A percentile compares a stretch with the other conserved stretches of the same genome.
phyloP scores from a whole-genome alignment of 2,888 invertebrate genomes.

The Pachymerium ferrugineum region DNA sequence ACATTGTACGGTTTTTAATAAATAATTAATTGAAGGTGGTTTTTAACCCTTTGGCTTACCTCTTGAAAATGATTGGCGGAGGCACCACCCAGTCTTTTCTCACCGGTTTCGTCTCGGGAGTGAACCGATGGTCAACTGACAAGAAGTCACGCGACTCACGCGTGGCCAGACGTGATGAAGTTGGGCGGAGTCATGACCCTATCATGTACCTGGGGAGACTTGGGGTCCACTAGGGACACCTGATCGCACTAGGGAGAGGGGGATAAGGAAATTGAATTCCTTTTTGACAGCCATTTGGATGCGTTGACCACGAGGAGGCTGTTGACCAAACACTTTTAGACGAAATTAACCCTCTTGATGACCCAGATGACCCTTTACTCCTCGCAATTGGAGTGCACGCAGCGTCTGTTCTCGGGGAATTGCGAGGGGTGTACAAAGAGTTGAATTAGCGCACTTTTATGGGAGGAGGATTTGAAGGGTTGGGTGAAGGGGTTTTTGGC shows the following conservation, averaged over 20 bases:
- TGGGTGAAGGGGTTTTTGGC: background rate
- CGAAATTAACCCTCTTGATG: background rate
- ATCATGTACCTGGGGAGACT: background rate
- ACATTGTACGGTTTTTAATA: too few species aligned
- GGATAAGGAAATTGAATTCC: background rate
- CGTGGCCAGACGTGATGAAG: slow-evolving; percentile 3
- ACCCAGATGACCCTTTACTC: background rate
- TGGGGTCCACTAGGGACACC: background rate
- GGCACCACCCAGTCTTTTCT: background rate
- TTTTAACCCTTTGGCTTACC: background rate
- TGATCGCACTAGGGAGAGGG: background rate
- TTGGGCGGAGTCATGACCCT: slow-evolving; percentile 2
- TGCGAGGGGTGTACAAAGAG: background rate
- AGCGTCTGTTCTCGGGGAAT: background rate
- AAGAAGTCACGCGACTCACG: background rate
- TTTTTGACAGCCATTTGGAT: too few species aligned
- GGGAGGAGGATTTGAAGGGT: background rate
- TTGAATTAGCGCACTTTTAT: slow-evolving; percentile 18
- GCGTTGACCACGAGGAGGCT: background rate
- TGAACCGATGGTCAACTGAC: slow-evolving; percentile 2
- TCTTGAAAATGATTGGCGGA: slow-evolving; percentile 6
- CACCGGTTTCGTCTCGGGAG: background rate
- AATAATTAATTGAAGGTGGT: too few species aligned
- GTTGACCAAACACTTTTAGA: background rate
- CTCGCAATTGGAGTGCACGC: background rate